phyloP scores from a whole-genome alignment of 2,888 invertebrate genomes.

The Cerastoderma edule region DNA sequence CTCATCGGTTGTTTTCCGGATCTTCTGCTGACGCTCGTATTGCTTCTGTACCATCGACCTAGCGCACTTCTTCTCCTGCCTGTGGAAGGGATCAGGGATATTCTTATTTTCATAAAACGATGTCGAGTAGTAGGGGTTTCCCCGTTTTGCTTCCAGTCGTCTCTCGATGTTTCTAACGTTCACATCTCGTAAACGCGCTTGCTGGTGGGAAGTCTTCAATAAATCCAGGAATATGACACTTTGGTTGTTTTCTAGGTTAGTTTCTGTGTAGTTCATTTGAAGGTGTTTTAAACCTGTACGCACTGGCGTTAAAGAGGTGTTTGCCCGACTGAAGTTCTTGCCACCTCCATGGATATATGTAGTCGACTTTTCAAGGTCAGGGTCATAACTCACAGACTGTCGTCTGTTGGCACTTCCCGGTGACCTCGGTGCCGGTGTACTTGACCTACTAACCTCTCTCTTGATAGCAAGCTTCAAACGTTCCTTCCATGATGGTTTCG shows the following conservation, averaged over 20 bases:
- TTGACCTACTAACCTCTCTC: neutral
- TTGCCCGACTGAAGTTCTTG: conserved; percentile 66
- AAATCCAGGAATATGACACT: conserved; percentile 71
- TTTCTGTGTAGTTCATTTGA: conserved; percentile 72
- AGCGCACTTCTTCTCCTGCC: conserved; percentile 48
- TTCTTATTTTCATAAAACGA: conserved; percentile 64
- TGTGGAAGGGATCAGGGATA: conserved; percentile 57
- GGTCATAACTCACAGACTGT: conserved; percentile 62
- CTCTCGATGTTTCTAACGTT: conserved; percentile 66
- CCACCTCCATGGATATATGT: conserved; percentile 64
- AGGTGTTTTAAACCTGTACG: conserved; percentile 65
- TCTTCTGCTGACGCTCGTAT: conserved; percentile 69
- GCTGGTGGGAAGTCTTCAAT: conserved; percentile 65
- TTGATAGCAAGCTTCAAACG: conserved; percentile 10
- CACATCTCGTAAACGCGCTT: conserved; percentile 57
- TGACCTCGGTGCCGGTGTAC: neutral
- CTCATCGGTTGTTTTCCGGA: conserved; percentile 68
- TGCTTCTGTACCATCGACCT: conserved; percentile 70
- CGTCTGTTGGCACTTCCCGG: conserved; percentile 19
- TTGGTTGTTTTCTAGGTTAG: conserved; percentile 71
- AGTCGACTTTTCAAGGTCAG: conserved; percentile 67
- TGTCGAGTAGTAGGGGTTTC: conserved; percentile 61
- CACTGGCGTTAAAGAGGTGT: conserved; percentile 62
- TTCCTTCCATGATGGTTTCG: conserved; percentile 17
- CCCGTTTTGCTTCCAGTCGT: conserved; percentile 63